Evolutionary conservation across 2,888 invertebrate species (phyloP).

Genomic region (Bursaphelenchus okinawaensis): DNA sequence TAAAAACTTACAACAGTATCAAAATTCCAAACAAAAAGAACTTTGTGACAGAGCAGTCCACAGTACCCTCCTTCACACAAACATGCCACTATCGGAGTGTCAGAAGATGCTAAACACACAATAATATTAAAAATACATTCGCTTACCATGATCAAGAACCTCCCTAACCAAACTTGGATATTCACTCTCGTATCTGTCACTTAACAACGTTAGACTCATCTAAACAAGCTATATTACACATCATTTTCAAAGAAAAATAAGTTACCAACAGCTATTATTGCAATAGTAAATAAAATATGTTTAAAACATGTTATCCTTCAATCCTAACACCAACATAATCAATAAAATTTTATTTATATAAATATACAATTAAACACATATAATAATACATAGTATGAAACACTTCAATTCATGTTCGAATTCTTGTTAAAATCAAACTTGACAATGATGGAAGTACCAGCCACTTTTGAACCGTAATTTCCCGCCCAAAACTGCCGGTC

Average conservation of each 20-base stretch:
- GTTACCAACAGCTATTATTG: not conserved
- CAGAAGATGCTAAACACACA: constrained; percentile 22
- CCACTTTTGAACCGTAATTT: constrained; percentile 22
- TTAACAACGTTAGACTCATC: constrained; percentile 18
- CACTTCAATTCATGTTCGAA: too few relatives aligned
- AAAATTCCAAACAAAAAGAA: constrained; percentile 28
- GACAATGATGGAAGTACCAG: constrained; percentile 14
- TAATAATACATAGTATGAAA: too few relatives aligned
- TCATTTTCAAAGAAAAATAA: not conserved
- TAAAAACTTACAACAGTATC: constrained; percentile 9
- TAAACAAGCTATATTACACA: not conserved
- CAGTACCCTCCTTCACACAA: constrained; percentile 27
- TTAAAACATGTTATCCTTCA: too few relatives aligned
- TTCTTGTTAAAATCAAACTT: constrained; percentile 11
- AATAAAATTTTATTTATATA: too few relatives aligned
- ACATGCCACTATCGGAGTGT: constrained; percentile 12
- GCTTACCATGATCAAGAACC: constrained; percentile 20
- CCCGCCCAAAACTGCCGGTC: constrained; percentile 27
- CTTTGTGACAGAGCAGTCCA: constrained; percentile 22
- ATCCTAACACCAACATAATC: too few relatives aligned
- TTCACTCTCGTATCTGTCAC: constrained; percentile 29
- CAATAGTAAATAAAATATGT: not conserved
- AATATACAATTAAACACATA: too few relatives aligned
- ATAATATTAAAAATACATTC: not conserved
- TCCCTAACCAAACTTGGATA: constrained; percentile 30